Evolutionary conservation across 2,797 vertebrate species (phyloP).

Genomic region (Crossoptilon crossoptilon): DNA sequence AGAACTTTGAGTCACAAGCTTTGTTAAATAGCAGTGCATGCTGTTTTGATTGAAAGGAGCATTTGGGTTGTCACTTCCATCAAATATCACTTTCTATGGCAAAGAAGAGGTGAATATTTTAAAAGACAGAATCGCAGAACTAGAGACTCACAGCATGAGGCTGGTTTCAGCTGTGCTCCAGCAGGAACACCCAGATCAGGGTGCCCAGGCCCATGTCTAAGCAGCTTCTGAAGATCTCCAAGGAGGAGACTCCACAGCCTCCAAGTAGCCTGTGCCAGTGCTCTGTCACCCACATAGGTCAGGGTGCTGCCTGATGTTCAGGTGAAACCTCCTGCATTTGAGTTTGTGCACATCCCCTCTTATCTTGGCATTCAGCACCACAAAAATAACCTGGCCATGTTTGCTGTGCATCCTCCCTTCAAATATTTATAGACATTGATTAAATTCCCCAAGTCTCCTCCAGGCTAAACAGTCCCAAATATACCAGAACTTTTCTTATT

Average conservation of each 20-base stretch:
- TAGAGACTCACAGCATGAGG: not conserved
- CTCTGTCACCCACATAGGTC: not conserved
- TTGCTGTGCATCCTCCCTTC: not conserved
- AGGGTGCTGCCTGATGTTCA: not conserved
- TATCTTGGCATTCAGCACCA: not conserved
- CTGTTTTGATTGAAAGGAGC: not conserved
- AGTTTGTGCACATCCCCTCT: not conserved
- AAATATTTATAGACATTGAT: not conserved
- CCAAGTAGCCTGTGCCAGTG: too few species aligned
- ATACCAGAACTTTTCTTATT: not conserved
- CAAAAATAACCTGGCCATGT: not conserved
- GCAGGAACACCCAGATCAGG: too few species aligned
- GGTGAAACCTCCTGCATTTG: not conserved
- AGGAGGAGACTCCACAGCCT: too few species aligned
- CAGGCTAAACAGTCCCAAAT: not conserved
- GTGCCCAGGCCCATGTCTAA: too few species aligned
- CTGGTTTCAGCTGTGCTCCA: too few species aligned
- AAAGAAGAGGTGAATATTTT: not conserved
- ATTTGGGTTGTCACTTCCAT: not conserved
- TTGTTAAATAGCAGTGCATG: not conserved
- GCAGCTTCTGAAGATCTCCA: too few species aligned
- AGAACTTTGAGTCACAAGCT: constrained; percentile 8
- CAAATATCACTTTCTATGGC: constrained; percentile 9
- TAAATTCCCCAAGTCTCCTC: not conserved
- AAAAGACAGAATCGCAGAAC: not conserved